Evolutionary conservation across 2,888 invertebrate species (phyloP), one percentile per base, ranked within the genome.

Genomic region (Meghimatium bilineatum): DNA sequence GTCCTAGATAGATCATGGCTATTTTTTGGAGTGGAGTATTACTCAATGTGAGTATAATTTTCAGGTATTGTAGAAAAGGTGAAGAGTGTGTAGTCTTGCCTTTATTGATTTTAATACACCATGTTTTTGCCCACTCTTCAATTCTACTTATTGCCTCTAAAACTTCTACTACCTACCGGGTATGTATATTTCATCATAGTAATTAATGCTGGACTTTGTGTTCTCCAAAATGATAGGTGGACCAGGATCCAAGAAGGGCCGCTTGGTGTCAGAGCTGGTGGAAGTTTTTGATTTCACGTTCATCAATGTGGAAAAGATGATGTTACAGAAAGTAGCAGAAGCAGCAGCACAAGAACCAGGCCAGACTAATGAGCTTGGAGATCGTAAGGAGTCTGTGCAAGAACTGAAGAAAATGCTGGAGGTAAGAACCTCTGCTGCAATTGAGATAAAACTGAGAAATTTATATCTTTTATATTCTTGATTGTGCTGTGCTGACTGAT

Each of bases 211-310:
- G 23, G 10, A 3, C 6, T n/a, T 44, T 44, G 44, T 44, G 6
- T 44, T 44, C 44, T 20, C 56, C 8, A 14, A 14, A 26, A 52
- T 84, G 87, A 14, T 87, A 93, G 93, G 93, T 67, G 93, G 93
- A 1, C 93, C 93, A 23, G 92, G 93, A 0, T 92, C 92, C 44
- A 90, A 91, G 84, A 93, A 93, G 86, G 93, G 93, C 0, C 88
- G 90, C 44, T 88, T 93, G 66, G 88, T 93, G 32, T 91, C 92
- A 74, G 92, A 93, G 81, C 84, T 93, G 71, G 85, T 90, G 72
- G 88, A 90, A 80, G 90, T 91, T 17, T 93, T 91, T 87, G 91
- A 90, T 34, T 91, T 93, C 82, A 88, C 89, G 20, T 88, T 91
- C 44, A 87, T 93, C 34, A 92, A 91, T 85, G 89, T 90, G 20